A percentile compares a stretch with the other conserved stretches of the same genome.
These are phyloP conservation scores for Diglossa cyanea DNA, from an alignment of 2,797 vertebrate species.

Conservation along the genomic window DNA sequence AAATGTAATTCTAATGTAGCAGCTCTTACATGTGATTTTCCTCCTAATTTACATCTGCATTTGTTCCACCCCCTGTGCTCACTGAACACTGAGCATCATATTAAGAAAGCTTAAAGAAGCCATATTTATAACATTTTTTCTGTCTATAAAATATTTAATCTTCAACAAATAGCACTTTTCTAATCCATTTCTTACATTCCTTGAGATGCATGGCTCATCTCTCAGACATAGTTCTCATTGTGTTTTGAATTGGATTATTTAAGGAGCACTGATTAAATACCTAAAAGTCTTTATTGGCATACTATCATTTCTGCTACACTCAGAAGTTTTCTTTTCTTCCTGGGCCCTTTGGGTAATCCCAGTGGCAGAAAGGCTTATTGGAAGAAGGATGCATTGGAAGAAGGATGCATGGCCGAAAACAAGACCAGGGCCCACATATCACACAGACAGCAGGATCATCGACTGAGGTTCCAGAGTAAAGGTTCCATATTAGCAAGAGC, in stretches of 20 bases:
- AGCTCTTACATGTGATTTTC: background rate
- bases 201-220: background rate
- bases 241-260: slow-evolving; percentile 15
- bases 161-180: background rate
- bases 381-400: background rate
- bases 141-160: background rate
- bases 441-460: background rate
- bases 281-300: background rate
- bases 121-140: background rate
- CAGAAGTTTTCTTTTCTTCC: background rate
- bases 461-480: background rate
- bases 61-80: background rate
- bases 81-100: background rate
- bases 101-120: background rate
- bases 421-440: background rate
- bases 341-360: background rate
- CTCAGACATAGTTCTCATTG: background rate
- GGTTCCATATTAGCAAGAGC: background rate
- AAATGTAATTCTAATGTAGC: background rate
- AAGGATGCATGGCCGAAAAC: background rate
- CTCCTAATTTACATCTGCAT: background rate
- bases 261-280: background rate
- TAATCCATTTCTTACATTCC: background rate
- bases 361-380: background rate
- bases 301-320: background rate